Conservation (phyloP, 2,888 invertebrate species). For the Drosophila nigricruria region DNA sequence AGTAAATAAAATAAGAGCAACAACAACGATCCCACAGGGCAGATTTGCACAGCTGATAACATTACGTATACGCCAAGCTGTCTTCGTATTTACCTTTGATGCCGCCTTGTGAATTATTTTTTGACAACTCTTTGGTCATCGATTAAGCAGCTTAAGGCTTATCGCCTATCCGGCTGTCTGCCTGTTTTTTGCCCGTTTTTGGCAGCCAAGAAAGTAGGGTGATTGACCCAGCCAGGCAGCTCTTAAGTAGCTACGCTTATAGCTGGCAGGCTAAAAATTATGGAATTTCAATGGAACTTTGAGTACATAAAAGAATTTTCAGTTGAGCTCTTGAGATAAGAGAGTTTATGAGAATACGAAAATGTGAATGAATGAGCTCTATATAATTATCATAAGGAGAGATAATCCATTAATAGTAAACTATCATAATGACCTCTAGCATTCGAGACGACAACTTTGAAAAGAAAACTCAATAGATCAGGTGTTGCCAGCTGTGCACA, state of each 20-base stretch:
- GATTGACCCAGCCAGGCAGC: constrained; percentile 49
- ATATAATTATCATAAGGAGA: neutral
- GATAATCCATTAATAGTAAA: neutral
- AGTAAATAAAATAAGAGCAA: constrained; percentile 3
- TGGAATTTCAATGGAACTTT: neutral
- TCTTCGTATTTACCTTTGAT: constrained; percentile 72
- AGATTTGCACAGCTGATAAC: constrained; percentile 72
- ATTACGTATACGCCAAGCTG: constrained; percentile 77
- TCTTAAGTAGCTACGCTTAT: constrained; percentile 10
- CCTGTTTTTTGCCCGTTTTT: neutral
- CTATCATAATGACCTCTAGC: neutral
- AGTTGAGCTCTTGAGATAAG: neutral
- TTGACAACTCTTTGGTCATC: constrained; percentile 80
- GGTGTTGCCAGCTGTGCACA: neutral
- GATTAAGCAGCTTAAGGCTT: constrained; percentile 81
- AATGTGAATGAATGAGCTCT: neutral
- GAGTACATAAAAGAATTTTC: neutral
- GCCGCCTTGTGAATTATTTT: constrained; percentile 76
- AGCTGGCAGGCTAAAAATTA: neutral
- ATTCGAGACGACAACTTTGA: neutral
- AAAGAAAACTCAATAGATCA: neutral
- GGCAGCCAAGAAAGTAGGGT: constrained; percentile 30
- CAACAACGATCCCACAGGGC: constrained; percentile 60
- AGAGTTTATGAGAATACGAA: neutral
- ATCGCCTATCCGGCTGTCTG: constrained; percentile 66